phyloP scores from a whole-genome alignment of 2,113 vertebrate genomes.

The Muscicapa adusta region DNA sequence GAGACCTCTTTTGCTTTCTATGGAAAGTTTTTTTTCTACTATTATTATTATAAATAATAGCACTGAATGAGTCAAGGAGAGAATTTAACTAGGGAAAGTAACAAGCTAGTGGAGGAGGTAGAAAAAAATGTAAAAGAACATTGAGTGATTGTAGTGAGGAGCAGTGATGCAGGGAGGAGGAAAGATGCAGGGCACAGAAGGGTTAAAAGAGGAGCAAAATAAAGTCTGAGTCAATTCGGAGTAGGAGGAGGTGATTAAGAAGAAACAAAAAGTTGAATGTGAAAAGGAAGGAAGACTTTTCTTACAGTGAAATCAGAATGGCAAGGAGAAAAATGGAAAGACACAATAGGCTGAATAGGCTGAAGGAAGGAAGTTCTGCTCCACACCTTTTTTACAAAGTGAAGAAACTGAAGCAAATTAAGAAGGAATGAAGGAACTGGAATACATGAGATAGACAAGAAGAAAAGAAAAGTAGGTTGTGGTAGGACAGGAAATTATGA shows the following conservation, averaged over 20 bases:
- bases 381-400: not conserved
- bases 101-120: conserved; percentile 22
- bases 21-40: not conserved
- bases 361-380: not conserved
- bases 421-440: not conserved
- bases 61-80: conserved; percentile 25
- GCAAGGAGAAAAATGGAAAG: not conserved
- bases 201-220: conserved; percentile 43
- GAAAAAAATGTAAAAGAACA: not conserved
- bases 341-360: not conserved
- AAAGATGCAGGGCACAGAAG: not conserved
- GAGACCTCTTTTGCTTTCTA: not conserved
- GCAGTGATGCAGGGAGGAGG: not conserved
- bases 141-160: not conserved
- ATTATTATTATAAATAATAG: conserved; percentile 23
- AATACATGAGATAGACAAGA: not conserved
- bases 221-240: conserved; percentile 56
- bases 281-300: conserved; percentile 23
- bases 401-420: not conserved
- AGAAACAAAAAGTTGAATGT: conserved; percentile 33
- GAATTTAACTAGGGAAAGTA: conserved; percentile 1
- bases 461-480: not conserved
- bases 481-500: not conserved
- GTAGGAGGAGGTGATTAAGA: conserved; percentile 60
- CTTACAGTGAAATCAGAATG: not conserved